These are phyloP conservation scores for Nasalis larvatus DNA, from an alignment of 2,113 vertebrate species.

Conservation along the genomic window DNA sequence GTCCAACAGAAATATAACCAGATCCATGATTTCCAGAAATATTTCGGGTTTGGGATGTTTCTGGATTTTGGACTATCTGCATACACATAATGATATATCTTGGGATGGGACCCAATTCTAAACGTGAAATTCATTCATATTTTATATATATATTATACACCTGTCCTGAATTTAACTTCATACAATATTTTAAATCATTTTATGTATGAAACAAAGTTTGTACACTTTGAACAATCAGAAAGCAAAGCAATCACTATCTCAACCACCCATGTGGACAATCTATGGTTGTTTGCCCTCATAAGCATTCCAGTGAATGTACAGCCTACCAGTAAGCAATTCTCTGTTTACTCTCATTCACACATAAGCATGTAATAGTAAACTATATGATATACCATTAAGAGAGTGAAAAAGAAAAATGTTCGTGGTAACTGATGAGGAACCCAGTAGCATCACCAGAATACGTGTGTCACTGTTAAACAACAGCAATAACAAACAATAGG, in stretches of 20 bases:
- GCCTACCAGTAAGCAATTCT: neutral
- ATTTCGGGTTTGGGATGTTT: neutral
- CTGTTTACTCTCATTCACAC: neutral
- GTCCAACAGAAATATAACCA: neutral
- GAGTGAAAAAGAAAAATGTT: neutral
- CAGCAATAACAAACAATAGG: neutral
- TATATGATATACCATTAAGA: neutral
- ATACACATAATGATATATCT: neutral
- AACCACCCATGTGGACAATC: neutral
- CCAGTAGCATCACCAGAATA: neutral
- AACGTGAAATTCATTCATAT: neutral
- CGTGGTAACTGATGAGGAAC: neutral
- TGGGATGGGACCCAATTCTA: neutral
- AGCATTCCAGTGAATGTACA: neutral
- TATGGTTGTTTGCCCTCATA: neutral
- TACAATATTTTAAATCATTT: neutral
- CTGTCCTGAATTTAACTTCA: neutral
- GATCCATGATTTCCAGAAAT: neutral
- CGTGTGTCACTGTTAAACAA: neutral
- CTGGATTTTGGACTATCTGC: neutral
- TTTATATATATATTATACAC: neutral
- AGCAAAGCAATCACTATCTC: neutral
- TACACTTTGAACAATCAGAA: neutral
- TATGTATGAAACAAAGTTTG: neutral
- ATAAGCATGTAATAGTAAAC: neutral